Conservation (phyloP, 2,888 invertebrate genomes). For the Ethmia dodecea region DNA sequence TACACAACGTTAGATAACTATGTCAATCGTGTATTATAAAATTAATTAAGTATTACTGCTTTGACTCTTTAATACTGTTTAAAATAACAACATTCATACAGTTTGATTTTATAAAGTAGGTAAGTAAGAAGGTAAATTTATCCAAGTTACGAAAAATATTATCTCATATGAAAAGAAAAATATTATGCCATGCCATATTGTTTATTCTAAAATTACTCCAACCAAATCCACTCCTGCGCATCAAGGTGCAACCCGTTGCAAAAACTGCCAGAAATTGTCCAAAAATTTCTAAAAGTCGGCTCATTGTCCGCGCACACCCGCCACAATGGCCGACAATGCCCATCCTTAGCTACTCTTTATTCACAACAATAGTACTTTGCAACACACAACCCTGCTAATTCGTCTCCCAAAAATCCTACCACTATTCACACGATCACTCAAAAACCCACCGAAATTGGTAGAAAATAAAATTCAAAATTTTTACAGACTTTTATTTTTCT, state of each 20-base stretch:
- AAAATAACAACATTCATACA: too few relatives aligned
- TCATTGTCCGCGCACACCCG: conserved; percentile 71
- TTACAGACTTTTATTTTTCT: too few relatives aligned
- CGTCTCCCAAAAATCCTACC: conserved; percentile 14
- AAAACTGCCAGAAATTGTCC: conserved; percentile 71
- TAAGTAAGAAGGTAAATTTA: too few relatives aligned
- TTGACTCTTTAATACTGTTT: too few relatives aligned
- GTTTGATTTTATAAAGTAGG: too few relatives aligned
- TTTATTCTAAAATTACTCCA: too few relatives aligned
- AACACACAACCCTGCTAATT: conserved; percentile 46
- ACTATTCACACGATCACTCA: conserved; percentile 10
- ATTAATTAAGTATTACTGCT: too few relatives aligned
- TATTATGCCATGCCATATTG: too few relatives aligned
- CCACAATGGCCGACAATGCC: conserved; percentile 67
- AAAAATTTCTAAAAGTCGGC: conserved; percentile 68
- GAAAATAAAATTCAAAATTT: background rate
- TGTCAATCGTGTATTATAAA: too few relatives aligned
- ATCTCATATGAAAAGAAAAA: too few relatives aligned
- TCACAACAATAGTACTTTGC: conserved; percentile 66
- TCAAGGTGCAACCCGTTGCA: conserved; percentile 76
- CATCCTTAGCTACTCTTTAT: conserved; percentile 75
- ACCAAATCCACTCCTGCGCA: conserved; percentile 39
- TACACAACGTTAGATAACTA: too few relatives aligned
- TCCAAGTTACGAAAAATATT: too few relatives aligned
- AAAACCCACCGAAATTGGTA: conserved; percentile 12